Evolutionary conservation across 2,888 invertebrate genomes (phyloP).

Genomic region (Serripes groenlandicus): DNA sequence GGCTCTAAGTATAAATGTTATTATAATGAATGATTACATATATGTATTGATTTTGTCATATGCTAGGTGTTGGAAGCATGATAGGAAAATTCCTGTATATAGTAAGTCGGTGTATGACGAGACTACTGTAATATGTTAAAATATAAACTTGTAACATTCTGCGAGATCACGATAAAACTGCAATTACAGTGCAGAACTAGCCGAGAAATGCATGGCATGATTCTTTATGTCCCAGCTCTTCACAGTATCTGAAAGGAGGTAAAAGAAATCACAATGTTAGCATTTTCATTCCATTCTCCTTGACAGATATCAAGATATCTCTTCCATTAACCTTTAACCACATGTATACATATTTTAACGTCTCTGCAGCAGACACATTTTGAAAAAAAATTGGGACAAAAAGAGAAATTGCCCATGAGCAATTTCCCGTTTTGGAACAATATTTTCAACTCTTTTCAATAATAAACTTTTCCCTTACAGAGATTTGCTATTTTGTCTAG

Average conservation of each 20-base stretch:
- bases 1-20: too few species aligned
- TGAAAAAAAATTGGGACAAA: not conserved
- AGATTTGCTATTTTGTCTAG: not conserved
- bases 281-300: not conserved
- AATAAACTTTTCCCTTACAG: too few species aligned
- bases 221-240: constrained; percentile 67
- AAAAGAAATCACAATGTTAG: not conserved
- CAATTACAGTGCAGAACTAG: constrained; percentile 36
- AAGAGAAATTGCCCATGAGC: not conserved
- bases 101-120: too few species aligned
- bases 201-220: constrained; percentile 74
- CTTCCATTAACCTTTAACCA: not conserved
- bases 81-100: too few species aligned
- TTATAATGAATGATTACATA: too few species aligned
- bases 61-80: too few species aligned
- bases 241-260: constrained; percentile 1
- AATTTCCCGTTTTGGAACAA: too few species aligned
- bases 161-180: too few species aligned
- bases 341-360: not conserved
- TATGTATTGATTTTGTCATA: too few species aligned
- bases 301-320: not conserved
- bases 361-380: not conserved
- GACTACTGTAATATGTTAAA: too few species aligned
- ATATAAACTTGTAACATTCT: too few species aligned
- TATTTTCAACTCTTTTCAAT: too few species aligned